Percentiles rank a stretch among this genome's conserved stretches.
Conservation (phyloP, 2,888 invertebrate genomes). For the Allacma fusca region DNA sequence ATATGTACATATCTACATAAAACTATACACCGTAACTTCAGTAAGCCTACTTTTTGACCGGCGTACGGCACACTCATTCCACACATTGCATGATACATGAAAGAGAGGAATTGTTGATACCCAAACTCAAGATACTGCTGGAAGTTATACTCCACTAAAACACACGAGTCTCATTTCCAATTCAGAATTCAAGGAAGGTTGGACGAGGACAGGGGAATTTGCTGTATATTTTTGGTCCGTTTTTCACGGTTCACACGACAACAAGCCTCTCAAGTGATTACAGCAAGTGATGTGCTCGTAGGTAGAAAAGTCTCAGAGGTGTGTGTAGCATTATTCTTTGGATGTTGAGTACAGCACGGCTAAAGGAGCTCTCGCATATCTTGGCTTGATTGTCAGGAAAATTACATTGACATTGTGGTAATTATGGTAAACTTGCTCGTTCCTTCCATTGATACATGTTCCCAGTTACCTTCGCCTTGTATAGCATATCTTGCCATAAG, state of each 20-base stretch:
- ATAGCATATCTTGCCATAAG: background rate
- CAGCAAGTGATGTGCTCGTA: too few relatives aligned
- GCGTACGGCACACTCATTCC: too few relatives aligned
- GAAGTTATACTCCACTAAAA: too few relatives aligned
- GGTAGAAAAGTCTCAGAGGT: background rate
- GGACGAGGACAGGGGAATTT: constrained; percentile 27
- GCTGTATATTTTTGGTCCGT: background rate
- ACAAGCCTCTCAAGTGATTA: too few relatives aligned
- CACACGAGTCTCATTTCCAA: constrained; percentile 28
- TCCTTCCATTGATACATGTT: background rate
- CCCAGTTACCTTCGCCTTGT: background rate
- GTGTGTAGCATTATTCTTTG: background rate
- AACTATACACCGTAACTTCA: too few relatives aligned
- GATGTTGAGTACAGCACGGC: background rate
- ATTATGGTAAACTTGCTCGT: constrained; percentile 9
- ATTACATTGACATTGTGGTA: constrained; percentile 22
- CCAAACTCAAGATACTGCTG: too few relatives aligned
- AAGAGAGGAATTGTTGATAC: too few relatives aligned
- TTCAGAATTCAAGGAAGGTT: constrained; percentile 34
- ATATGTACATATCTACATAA: too few relatives aligned
- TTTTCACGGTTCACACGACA: background rate
- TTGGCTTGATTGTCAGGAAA: constrained; percentile 2
- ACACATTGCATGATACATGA: too few relatives aligned
- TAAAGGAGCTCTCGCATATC: background rate
- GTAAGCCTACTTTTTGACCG: too few relatives aligned